Conservation (phyloP, 2,888 invertebrate species). For the Harpagoxenus sublaevis region DNA sequence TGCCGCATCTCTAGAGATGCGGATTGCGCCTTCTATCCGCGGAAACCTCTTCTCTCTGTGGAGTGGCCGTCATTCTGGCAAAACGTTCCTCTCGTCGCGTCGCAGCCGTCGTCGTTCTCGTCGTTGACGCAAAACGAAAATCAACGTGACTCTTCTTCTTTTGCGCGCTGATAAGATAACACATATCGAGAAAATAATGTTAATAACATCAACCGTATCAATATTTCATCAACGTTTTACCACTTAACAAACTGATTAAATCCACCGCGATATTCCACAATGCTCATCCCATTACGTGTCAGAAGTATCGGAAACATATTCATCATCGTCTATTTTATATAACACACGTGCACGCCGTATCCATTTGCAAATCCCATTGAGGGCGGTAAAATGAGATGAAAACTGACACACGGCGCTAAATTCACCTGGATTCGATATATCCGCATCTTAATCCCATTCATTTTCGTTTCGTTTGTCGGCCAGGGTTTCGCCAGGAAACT, state of each 20-base stretch:
- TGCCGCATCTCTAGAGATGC: conserved; percentile 6
- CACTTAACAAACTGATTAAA: not conserved
- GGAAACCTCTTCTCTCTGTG: conserved; percentile 15
- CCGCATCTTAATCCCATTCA: not conserved
- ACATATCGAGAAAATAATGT: no score
- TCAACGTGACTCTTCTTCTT: conserved; percentile 10
- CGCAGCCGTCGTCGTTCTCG: not conserved
- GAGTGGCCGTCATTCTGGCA: conserved; percentile 37
- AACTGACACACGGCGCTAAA: not conserved
- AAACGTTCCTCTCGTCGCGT: conserved; percentile 12
- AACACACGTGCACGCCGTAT: not conserved
- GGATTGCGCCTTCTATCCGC: conserved; percentile 10
- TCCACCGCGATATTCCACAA: not conserved
- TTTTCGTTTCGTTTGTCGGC: conserved; percentile 47
- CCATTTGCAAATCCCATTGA: not conserved
- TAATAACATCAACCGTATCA: not conserved
- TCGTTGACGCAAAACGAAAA: conserved; percentile 33
- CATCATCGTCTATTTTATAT: not conserved
- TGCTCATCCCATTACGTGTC: not conserved
- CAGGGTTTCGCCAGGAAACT: conserved; percentile 92
- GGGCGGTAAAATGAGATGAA: not conserved
- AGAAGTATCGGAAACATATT: not conserved
- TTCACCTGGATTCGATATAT: not conserved
- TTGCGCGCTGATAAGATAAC: not conserved
- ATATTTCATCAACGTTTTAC: not conserved